Evolutionary conservation across 2,888 invertebrate genomes (phyloP), one percentile per base, ranked within the genome.

Genomic region (Aradus depressus): DNA sequence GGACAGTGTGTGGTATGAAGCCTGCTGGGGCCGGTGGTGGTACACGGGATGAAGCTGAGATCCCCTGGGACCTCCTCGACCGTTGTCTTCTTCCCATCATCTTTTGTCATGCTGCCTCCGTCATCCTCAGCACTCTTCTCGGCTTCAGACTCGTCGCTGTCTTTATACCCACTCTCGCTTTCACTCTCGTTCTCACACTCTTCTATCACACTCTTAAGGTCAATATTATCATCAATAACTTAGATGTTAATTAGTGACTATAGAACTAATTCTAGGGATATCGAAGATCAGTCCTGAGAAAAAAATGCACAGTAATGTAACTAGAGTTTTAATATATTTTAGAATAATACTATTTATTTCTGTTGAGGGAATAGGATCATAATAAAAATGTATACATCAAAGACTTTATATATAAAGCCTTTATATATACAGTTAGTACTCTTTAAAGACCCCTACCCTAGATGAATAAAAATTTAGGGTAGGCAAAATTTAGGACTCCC

Each of bases 121-220:
- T 85, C 53, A 77, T 86, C 58, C 67, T 83, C 41, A 84, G 85
- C 42, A 77, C 81, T 35, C 66, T 81, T 55, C 71, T 87, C 52
- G 84, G 84, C 66, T 75, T 85, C 55, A 81, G 85, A 8, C 81
- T 83, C 50, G 80, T 87, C 66, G 80, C 84, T 6, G 72, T 87
- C 16, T 87, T 87, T 67, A 76, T 85, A 26, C 79, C 84, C 75
- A 82, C 86, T 65, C 58, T 68, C 39, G 72, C 81, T 44, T 73
- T 84, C 62, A 81, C 82, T 44, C 74, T 82, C 55, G 83, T 83
- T 22, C 80, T 81, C 2, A 80, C 86, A 8, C 73, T 86, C 67
- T 87, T 86, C 69, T 88, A 86, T 69, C 86, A 86, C 64, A 86
- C 85, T 64, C 72, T 88, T 43, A 85, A 85, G 81, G 87, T 85